A percentile compares a stretch with the other conserved stretches of the same genome.
phyloP scores from a whole-genome alignment of 2,888 invertebrate species.

The Nezara viridula region DNA sequence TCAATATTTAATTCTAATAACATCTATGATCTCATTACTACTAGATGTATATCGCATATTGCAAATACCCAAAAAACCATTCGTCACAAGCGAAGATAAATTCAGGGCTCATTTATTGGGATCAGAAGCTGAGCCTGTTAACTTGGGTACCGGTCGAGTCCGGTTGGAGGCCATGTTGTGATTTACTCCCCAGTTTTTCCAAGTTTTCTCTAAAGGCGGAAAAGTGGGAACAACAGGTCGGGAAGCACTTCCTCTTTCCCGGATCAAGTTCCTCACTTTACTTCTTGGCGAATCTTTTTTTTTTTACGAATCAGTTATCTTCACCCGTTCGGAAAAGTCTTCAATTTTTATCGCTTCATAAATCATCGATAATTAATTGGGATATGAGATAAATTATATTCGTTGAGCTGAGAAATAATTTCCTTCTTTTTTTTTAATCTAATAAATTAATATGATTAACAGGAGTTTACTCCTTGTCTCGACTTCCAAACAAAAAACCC shows the following conservation, averaged over 20 bases:
- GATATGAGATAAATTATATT: too few relatives aligned
- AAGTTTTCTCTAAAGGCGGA: slow-evolving; percentile 8
- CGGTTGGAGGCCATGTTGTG: not conserved
- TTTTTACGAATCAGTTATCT: not conserved
- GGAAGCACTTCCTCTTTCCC: not conserved
- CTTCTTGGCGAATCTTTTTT: not conserved
- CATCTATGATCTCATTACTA: too few relatives aligned
- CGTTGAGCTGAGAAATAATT: too few relatives aligned
- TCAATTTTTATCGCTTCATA: not conserved
- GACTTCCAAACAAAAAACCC: too few relatives aligned
- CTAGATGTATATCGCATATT: too few relatives aligned
- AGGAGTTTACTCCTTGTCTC: too few relatives aligned
- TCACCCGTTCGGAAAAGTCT: not conserved
- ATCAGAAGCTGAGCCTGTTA: not conserved
- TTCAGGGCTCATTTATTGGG: not conserved
- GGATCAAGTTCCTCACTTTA: not conserved
- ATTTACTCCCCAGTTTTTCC: slow-evolving; percentile 31
- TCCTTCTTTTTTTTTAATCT: too few relatives aligned
- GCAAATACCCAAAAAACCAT: not conserved
- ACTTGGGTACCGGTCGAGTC: not conserved
- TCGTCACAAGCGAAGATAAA: not conserved
- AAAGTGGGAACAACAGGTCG: slow-evolving; percentile 43
- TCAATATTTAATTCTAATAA: too few relatives aligned
- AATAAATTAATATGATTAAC: too few relatives aligned
- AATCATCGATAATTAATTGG: not conserved